These are phyloP conservation scores for Lottia gigantea DNA, from an alignment of 2,888 invertebrate species.

Conservation along the genomic window DNA sequence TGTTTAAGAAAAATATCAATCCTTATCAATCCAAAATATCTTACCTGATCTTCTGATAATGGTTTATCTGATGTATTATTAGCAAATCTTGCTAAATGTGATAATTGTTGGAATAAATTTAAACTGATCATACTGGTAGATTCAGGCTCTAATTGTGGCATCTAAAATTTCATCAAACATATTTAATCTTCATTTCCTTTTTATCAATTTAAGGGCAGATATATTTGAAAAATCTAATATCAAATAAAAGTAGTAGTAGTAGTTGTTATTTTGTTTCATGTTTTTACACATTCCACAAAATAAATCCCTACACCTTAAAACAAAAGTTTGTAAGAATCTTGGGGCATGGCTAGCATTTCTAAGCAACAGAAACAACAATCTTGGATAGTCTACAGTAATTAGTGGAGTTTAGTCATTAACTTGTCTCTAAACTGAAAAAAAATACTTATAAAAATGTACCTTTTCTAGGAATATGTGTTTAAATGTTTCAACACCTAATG, in stretches of 20 bases:
- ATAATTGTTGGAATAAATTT: slow-evolving; percentile 90
- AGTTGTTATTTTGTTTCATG: too few species aligned
- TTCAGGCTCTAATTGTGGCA: slow-evolving; percentile 89
- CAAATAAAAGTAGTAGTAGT: too few species aligned
- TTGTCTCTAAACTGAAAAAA: too few species aligned
- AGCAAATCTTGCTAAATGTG: slow-evolving; percentile 79
- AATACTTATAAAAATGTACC: slow-evolving; percentile 41
- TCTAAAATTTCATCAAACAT: slow-evolving; percentile 57
- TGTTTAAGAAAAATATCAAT: not conserved
- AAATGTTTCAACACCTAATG: slow-evolving; percentile 86
- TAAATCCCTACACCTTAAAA: too few species aligned
- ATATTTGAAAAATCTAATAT: too few species aligned
- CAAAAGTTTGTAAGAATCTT: too few species aligned
- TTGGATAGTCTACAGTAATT: too few species aligned
- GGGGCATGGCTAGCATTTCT: too few species aligned
- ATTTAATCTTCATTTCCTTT: not conserved
- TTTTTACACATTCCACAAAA: too few species aligned
- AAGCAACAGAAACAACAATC: too few species aligned
- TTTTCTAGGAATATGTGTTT: slow-evolving; percentile 89
- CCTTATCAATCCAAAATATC: not conserved
- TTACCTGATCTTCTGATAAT: slow-evolving; percentile 71
- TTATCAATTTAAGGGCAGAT: too few species aligned
- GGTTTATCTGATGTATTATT: slow-evolving; percentile 76
- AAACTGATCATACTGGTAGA: slow-evolving; percentile 91
- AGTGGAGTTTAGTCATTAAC: too few species aligned